Evolutionary conservation across 2,113 vertebrate species (phyloP).

Genomic region (Chaenogobius annularis): DNA sequence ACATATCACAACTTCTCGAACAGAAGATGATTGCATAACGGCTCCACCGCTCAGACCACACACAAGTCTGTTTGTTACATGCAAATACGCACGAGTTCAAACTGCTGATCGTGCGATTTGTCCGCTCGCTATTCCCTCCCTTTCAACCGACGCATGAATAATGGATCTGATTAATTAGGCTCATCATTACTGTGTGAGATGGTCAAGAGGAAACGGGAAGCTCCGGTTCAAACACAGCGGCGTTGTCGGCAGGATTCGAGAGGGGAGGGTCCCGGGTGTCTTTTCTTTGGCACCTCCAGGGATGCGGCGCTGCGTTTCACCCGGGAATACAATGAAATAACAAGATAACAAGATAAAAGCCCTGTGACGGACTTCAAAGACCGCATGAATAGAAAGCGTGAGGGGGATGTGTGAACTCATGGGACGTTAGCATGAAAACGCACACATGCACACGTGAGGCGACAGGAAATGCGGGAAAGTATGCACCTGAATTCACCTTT

Average conservation of each 20-base stretch:
- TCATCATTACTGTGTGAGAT: constrained; percentile 44
- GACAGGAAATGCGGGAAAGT: neutral
- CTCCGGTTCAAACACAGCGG: constrained; percentile 55
- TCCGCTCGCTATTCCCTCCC: constrained; percentile 11
- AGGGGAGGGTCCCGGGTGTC: constrained; percentile 50
- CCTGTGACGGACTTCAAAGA: constrained; percentile 65
- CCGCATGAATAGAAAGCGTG: constrained; percentile 38
- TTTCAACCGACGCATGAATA: constrained; percentile 61
- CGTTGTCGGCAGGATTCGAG: constrained; percentile 48
- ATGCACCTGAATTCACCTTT: constrained; percentile 8
- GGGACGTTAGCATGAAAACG: constrained; percentile 10
- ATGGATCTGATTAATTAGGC: constrained; percentile 70
- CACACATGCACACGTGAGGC: constrained; percentile 14
- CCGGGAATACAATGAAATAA: constrained; percentile 67
- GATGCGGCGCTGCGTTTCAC: constrained; percentile 42
- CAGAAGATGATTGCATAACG: neutral
- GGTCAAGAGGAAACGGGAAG: constrained; percentile 54
- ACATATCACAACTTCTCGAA: neutral
- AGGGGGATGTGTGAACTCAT: constrained; percentile 12
- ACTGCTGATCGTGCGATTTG: constrained; percentile 52
- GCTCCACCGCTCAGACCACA: neutral
- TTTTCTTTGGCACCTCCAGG: constrained; percentile 35
- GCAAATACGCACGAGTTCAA: constrained; percentile 19
- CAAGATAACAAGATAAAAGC: constrained; percentile 74
- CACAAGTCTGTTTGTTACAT: constrained; percentile 2